A percentile compares a stretch with the other conserved stretches of the same genome.
phyloP scores from a whole-genome alignment of 2,113 vertebrate genomes.

The Erythrocercus mccallii region DNA sequence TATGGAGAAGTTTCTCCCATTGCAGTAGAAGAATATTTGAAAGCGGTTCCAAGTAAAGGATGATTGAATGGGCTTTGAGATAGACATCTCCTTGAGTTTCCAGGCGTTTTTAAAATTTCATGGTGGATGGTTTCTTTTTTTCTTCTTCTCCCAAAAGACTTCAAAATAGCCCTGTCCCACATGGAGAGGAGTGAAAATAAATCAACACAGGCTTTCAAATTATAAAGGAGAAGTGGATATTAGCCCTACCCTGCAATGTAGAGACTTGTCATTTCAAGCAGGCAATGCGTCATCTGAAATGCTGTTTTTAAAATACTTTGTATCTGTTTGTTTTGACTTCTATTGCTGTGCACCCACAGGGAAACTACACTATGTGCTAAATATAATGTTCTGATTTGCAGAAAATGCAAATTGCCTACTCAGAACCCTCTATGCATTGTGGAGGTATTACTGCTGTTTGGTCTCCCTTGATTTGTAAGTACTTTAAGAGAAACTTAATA shows the following conservation, averaged over 20 bases:
- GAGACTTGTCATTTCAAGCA: not conserved
- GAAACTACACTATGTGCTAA: not conserved
- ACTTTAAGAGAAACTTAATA: not conserved
- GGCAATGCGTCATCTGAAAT: not conserved
- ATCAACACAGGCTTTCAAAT: not conserved
- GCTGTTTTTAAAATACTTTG: constrained; percentile 6
- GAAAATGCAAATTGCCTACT: constrained; percentile 4
- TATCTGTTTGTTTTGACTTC: constrained; percentile 52
- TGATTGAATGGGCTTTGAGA: constrained; percentile 26
- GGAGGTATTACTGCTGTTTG: not conserved
- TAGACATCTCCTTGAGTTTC: not conserved
- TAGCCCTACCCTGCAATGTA: constrained; percentile 8
- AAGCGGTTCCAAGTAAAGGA: constrained; percentile 67
- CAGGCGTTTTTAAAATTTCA: not conserved
- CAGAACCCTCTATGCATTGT: constrained; percentile 1
- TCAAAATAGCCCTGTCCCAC: not conserved
- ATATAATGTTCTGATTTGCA: constrained; percentile 39
- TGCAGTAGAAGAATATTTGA: constrained; percentile 77
- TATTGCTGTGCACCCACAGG: not conserved
- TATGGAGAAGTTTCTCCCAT: constrained; percentile 69
- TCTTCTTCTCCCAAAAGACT: not conserved
- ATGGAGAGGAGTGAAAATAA: not conserved
- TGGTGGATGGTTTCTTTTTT: not conserved
- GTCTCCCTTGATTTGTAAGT: not conserved
- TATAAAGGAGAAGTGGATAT: constrained; percentile 16